Conservation (phyloP, 2,888 invertebrate genomes). For the Agrochola circellaris region DNA sequence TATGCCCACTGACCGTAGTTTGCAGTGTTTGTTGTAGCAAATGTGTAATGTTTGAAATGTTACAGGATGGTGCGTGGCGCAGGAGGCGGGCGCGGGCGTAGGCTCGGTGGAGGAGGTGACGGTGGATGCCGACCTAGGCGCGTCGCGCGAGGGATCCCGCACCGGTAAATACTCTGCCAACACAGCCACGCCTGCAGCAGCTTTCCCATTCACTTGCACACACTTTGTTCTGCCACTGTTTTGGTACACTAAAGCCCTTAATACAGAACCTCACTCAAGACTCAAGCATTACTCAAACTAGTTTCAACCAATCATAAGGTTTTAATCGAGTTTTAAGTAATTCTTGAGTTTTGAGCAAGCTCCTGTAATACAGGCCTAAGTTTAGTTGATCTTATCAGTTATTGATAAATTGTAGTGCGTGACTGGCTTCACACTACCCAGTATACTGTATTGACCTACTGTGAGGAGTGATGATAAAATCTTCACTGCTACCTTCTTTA, state of each 20-base stretch:
- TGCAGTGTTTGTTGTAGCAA: background rate
- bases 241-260: too few species aligned
- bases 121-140: conserved; percentile 95
- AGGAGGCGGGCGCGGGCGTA: conserved; percentile 85
- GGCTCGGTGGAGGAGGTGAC: conserved; percentile 89
- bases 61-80: conserved; percentile 85
- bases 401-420: background rate
- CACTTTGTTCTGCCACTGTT: background rate
- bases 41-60: conserved; percentile 53
- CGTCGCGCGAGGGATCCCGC: conserved; percentile 96
- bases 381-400: background rate
- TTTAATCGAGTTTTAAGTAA: too few species aligned
- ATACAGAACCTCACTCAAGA: too few species aligned
- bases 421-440: background rate
- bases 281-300: too few species aligned
- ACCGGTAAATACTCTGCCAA: conserved; percentile 91
- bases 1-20: background rate
- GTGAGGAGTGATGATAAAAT: background rate
- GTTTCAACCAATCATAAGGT: too few species aligned
- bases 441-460: background rate
- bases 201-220: background rate
- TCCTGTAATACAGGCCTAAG: too few species aligned
- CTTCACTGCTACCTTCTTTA: background rate
- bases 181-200: too few species aligned
- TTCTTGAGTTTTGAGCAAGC: too few species aligned